These are phyloP conservation scores for Pangasius macronema DNA, from an alignment of 2,797 vertebrate genomes.

Conservation along the genomic window DNA sequence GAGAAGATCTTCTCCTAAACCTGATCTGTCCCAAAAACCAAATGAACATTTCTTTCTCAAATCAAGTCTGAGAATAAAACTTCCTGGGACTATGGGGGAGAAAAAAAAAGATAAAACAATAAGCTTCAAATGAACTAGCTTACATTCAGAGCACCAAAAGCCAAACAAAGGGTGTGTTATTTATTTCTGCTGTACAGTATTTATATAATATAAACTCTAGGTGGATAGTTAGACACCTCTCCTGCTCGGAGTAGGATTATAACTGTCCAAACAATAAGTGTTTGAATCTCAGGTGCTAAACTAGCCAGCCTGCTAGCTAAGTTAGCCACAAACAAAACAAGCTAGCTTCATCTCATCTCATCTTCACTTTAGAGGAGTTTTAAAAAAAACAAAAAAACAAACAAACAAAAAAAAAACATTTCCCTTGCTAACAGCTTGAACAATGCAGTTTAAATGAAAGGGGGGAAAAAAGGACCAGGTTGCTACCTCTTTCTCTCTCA, in stretches of 20 bases:
- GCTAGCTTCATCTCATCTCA: conserved; percentile 23
- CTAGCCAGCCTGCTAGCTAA: conserved; percentile 34
- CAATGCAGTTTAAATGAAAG: neutral
- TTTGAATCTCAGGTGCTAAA: conserved; percentile 16
- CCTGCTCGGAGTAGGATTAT: neutral
- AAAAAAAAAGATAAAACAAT: neutral
- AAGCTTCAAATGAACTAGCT: conserved; percentile 9
- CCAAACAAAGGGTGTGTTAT: neutral
- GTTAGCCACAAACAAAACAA: conserved; percentile 44
- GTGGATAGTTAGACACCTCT: neutral
- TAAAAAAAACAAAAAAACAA: no score
- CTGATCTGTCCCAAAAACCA: neutral
- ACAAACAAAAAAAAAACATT: no score
- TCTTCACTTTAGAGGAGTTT: neutral
- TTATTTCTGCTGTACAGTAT: neutral
- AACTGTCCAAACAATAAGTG: neutral
- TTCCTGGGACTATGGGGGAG: neutral
- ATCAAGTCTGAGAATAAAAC: neutral
- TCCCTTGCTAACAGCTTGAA: neutral
- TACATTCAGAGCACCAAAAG: neutral
- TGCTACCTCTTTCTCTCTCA: neutral
- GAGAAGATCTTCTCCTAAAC: neutral
- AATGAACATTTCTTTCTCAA: neutral
- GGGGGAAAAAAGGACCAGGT: neutral
- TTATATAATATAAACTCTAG: neutral